Base-by-base conservation (phyloP, 2,113 vertebrate genomes). In the Phaethon lepturus region DNA sequence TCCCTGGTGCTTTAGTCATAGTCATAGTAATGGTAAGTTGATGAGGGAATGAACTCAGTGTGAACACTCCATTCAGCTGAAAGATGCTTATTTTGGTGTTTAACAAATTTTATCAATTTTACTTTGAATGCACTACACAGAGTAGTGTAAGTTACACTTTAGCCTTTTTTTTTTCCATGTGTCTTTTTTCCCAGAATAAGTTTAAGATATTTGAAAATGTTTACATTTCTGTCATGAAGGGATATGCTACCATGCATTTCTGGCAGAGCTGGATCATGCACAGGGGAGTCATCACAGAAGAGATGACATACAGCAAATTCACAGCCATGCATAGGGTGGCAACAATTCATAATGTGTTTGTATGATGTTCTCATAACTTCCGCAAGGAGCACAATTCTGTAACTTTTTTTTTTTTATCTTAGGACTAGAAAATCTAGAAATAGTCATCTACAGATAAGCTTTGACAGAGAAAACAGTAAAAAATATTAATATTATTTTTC, bases 371-470 rank as follows among this genome's bases (percentile, higher is more conserved):
- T 79, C 67, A 33, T 7, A 55, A 6, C 18, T 86, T 79, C 49
- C 25, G 55, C 0, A 2, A 66, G 31, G 7, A 82, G 1, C 3
- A 52, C 3, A 55, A 29, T 53, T 52, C 26, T 59, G 2, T 20
- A 40, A 38, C 3, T 3, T 0, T 29, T n/a, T 69, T 69, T 60
- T 60, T 66, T 92, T 45, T 17, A 50, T 6, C 8, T 45, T 7
- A 63, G 15, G 38, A 82, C 8, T 24, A 42, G 29, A 74, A 89
- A 73, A 81, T 44, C 15, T 59, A 69, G 31, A 55, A 77, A 62
- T 4, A 44, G 1, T 33, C 3, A 40, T 55, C 49, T 49, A 35
- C 6, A 88, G 50, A 49, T 24, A 59, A 63, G 7, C 3, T 62
- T 76, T 77, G 20, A 33, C 8, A 63, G 7, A 82, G 2, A 0